phyloP scores from a whole-genome alignment of 1,140 invertebrate genomes.

The Saccostrea cuccullata region DNA sequence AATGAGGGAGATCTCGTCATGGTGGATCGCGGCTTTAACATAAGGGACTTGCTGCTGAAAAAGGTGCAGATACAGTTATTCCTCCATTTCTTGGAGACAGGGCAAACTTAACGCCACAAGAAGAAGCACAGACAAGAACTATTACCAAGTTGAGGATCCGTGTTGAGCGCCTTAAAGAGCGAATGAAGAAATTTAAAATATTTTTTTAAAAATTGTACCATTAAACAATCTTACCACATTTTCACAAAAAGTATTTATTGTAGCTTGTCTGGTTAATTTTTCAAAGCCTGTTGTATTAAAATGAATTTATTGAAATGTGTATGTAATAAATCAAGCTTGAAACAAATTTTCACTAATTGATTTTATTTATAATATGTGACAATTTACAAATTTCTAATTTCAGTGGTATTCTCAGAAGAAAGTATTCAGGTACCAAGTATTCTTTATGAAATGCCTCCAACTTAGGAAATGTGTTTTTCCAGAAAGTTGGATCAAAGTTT shows the following conservation, averaged over 20 bases:
- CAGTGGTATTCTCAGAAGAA: constrained; percentile 24
- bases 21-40: constrained; percentile 57
- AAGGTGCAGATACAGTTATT: constrained; percentile 51
- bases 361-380: too few species aligned
- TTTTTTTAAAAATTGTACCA: constrained; percentile 47
- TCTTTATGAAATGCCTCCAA: constrained; percentile 4
- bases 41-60: constrained; percentile 48
- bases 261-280: constrained; percentile 57
- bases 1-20: too few species aligned
- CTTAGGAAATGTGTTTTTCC: constrained; percentile 4
- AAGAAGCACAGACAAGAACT: too few species aligned
- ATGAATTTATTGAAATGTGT: constrained; percentile 10
- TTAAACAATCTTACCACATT: constrained; percentile 37
- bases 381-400: too few species aligned
- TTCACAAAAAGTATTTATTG: constrained; percentile 53
- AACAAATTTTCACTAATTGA: not conserved
- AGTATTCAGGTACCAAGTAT: constrained; percentile 31
- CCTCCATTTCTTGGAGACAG: constrained; percentile 55
- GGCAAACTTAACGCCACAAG: constrained; percentile 45
- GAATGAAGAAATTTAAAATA: constrained; percentile 56
- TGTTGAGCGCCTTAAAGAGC: constrained; percentile 61
- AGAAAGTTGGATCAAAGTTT: constrained; percentile 3
- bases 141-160: constrained; percentile 61
- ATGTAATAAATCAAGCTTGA: not conserved
- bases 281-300: constrained; percentile 53